Percentiles rank a stretch among this genome's conserved stretches.
phyloP scores from a whole-genome alignment of 1,140 invertebrate species.

The Pectinophora gossypiella region DNA sequence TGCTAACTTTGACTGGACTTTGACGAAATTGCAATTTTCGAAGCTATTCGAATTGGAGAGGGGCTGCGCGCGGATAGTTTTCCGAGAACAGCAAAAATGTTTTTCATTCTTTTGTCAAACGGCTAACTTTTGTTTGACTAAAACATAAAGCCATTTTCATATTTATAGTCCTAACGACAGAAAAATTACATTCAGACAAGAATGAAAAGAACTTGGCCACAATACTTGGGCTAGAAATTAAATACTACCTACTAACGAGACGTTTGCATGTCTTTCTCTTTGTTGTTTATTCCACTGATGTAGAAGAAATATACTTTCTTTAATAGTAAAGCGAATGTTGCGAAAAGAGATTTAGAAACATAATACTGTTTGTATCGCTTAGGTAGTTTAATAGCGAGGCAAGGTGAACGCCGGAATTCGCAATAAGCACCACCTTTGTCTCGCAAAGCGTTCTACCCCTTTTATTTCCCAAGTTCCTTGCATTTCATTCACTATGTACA shows the following conservation, averaged over 20 bases:
- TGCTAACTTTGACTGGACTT: conserved; percentile 20
- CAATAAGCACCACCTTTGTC: conserved; percentile 68
- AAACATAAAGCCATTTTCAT: too few species aligned
- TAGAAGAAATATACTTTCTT: too few species aligned
- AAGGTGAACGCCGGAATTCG: conserved; percentile 64
- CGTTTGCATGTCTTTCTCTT: too few species aligned
- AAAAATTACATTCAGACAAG: too few species aligned
- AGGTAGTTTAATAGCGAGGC: conserved; percentile 51
- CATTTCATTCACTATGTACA: conserved; percentile 61
- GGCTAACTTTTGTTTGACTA: too few species aligned
- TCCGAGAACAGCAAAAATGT: not conserved
- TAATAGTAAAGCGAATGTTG: too few species aligned
- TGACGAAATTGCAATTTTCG: conserved; percentile 15
- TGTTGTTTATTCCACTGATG: too few species aligned
- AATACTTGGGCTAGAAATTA: too few species aligned
- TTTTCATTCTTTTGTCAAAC: too few species aligned
- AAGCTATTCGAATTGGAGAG: not conserved
- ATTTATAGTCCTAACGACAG: too few species aligned
- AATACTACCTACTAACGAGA: too few species aligned
- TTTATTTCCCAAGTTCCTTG: conserved; percentile 67
- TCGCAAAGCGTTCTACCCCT: conserved; percentile 37
- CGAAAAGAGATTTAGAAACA: conserved; percentile 31
- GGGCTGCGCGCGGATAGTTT: not conserved
- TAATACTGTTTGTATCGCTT: conserved; percentile 48
- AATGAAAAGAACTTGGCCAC: too few species aligned